phyloP scores from a whole-genome alignment of 2,113 vertebrate species.

The Elgaria multicarinata region DNA sequence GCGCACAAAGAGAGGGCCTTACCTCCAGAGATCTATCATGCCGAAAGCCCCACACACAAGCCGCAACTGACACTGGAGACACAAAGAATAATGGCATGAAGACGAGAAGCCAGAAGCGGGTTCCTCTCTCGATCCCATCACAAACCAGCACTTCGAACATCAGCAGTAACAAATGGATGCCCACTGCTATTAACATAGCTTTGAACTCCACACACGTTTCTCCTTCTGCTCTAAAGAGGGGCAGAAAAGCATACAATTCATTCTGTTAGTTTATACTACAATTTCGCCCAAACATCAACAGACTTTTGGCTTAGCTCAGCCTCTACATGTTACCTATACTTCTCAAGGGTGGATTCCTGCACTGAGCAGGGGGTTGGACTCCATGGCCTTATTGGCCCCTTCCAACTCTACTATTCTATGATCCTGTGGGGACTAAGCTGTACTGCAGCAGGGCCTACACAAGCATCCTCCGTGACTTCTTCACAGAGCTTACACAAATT shows the following conservation, averaged over 20 bases:
- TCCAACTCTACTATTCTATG: too few relatives aligned
- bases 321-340: neutral
- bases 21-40: slow-evolving; percentile 98
- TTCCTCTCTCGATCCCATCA: slow-evolving; percentile 89
- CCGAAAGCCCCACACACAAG: slow-evolving; percentile 97
- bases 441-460: neutral
- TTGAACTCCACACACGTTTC: slow-evolving; percentile 99
- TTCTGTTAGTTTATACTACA: slow-evolving; percentile 37
- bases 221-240: slow-evolving; percentile 88
- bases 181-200: slow-evolving; percentile 97
- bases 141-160: slow-evolving; percentile 98
- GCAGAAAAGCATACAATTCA: slow-evolving; percentile 36
- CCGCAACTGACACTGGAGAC: slow-evolving; percentile 95
- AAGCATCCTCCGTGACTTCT: neutral
- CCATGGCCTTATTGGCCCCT: too few relatives aligned
- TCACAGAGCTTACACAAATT: neutral
- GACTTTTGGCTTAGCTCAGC: neutral
- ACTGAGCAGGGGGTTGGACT: too few relatives aligned
- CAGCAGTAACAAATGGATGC: slow-evolving; percentile 93
- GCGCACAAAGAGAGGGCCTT: neutral
- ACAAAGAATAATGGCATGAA: slow-evolving; percentile 99
- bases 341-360: too few relatives aligned
- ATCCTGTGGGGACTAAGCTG: too few relatives aligned
- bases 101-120: slow-evolving; percentile 95
- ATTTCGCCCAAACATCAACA: neutral